Percentiles rank a stretch among this genome's conserved stretches.
These are phyloP conservation scores for Athene noctua DNA, from an alignment of 2,113 vertebrate species.

Conservation along the genomic window DNA sequence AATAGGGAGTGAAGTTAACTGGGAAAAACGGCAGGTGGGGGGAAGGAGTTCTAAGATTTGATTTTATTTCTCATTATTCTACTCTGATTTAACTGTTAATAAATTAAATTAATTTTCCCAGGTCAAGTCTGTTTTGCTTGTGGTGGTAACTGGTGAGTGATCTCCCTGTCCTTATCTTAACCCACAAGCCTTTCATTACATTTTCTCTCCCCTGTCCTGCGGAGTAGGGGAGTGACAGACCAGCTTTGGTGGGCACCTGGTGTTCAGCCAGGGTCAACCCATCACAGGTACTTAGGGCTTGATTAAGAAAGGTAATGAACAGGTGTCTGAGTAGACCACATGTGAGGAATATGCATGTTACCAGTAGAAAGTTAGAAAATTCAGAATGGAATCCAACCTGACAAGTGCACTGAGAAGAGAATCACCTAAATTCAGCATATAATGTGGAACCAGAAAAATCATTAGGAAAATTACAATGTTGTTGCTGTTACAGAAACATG, in stretches of 20 bases:
- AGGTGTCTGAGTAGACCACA: background rate
- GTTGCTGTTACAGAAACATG: no score
- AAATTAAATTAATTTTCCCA: no score
- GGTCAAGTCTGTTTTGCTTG: no score
- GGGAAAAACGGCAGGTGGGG: background rate
- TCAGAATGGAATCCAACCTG: background rate
- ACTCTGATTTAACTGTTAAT: no score
- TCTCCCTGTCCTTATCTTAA: no score
- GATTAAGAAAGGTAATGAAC: background rate
- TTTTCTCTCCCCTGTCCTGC: background rate
- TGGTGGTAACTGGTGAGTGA: no score
- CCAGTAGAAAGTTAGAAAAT: background rate
- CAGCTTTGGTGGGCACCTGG: background rate
- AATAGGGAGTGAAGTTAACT: background rate
- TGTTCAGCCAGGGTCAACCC: background rate
- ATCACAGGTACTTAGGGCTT: background rate
- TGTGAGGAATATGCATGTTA: fast-evolving
- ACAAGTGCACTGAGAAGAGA: background rate
- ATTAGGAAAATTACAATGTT: no score
- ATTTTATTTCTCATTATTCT: no score
- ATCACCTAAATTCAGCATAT: background rate
- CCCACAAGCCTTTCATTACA: no score
- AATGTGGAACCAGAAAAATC: background rate
- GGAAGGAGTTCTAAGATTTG: no score
- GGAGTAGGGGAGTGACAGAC: background rate